These are phyloP conservation scores for Philotrypesis tridentata DNA, from an alignment of 1,140 invertebrate genomes.

Conservation along the genomic window DNA sequence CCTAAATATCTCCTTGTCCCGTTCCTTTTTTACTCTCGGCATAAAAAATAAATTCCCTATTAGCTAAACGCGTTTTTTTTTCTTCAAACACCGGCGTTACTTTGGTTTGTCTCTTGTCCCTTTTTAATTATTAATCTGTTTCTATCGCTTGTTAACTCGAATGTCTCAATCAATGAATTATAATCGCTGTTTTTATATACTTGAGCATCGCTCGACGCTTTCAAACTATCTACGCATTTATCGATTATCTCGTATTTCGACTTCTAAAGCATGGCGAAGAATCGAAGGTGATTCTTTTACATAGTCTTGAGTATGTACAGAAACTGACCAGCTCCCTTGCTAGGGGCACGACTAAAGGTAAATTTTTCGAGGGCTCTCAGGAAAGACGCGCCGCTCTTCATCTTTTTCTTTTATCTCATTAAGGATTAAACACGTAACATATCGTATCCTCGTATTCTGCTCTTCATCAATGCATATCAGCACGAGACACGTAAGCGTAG, in stretches of 20 bases:
- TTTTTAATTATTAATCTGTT: neutral
- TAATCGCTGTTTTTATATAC: neutral
- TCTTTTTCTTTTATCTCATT: slow-evolving; percentile 10
- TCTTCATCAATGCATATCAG: slow-evolving; percentile 6
- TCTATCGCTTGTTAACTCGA: neutral
- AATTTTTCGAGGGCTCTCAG: slow-evolving; percentile 8
- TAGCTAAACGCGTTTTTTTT: slow-evolving; percentile 51
- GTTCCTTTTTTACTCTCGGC: slow-evolving; percentile 49
- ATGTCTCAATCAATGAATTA: neutral
- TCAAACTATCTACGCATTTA: neutral
- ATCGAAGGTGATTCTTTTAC: neutral
- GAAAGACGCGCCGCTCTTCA: neutral
- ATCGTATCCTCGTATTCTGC: neutral
- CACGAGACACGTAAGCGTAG: slow-evolving; percentile 23
- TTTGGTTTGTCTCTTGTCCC: neutral
- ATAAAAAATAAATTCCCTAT: slow-evolving; percentile 73
- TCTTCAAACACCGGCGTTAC: neutral
- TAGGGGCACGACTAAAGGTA: neutral
- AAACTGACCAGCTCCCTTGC: neutral
- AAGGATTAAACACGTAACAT: slow-evolving; percentile 34
- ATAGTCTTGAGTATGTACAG: slow-evolving; percentile 34
- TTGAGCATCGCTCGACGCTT: neutral
- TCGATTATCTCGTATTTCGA: too few relatives aligned
- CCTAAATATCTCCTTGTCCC: slow-evolving; percentile 54
- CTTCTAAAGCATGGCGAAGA: neutral